Conservation (phyloP, 2,888 invertebrate genomes). For the Sphaeridia pumilis region DNA sequence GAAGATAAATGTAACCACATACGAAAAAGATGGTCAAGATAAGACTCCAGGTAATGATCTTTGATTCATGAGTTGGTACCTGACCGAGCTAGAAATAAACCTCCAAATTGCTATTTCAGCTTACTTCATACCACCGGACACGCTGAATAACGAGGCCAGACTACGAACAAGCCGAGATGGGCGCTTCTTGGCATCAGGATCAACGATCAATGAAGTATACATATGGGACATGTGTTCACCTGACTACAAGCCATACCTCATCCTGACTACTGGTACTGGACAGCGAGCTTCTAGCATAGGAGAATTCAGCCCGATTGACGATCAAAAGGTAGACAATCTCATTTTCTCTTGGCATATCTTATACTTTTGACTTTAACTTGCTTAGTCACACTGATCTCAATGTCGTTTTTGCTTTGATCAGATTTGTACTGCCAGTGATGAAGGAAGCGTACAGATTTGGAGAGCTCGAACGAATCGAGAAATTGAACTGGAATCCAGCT, state of each 20-base stretch:
- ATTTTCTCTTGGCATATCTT: too few relatives aligned
- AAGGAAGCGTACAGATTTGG: slow-evolving; percentile 67
- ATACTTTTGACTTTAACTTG: too few relatives aligned
- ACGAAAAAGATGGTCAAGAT: slow-evolving; percentile 51
- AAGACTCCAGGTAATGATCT: slow-evolving; percentile 19
- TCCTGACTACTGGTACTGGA: too few relatives aligned
- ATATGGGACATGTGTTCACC: slow-evolving; percentile 58
- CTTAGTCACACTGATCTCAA: too few relatives aligned
- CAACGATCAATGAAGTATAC: slow-evolving; percentile 72
- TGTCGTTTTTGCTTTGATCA: slow-evolving; percentile 32
- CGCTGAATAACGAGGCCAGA: slow-evolving; percentile 75
- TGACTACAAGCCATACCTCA: slow-evolving; percentile 3
- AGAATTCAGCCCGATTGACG: slow-evolving; percentile 15
- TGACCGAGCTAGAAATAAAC: background rate
- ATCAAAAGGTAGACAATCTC: slow-evolving; percentile 6
- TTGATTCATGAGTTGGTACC: background rate
- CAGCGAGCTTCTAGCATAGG: too few relatives aligned
- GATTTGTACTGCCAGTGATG: slow-evolving; percentile 72
- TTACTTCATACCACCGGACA: slow-evolving; percentile 51
- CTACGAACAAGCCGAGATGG: slow-evolving; percentile 68
- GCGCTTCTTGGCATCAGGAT: slow-evolving; percentile 72
- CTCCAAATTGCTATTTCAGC: slow-evolving; percentile 37
- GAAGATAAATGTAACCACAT: slow-evolving; percentile 65
- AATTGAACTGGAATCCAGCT: background rate
- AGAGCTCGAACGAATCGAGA: slow-evolving; percentile 37